Percentiles rank a stretch among this genome's conserved stretches.
phyloP scores from a whole-genome alignment of 2,888 invertebrate species.

The Thereva nobilitata region DNA sequence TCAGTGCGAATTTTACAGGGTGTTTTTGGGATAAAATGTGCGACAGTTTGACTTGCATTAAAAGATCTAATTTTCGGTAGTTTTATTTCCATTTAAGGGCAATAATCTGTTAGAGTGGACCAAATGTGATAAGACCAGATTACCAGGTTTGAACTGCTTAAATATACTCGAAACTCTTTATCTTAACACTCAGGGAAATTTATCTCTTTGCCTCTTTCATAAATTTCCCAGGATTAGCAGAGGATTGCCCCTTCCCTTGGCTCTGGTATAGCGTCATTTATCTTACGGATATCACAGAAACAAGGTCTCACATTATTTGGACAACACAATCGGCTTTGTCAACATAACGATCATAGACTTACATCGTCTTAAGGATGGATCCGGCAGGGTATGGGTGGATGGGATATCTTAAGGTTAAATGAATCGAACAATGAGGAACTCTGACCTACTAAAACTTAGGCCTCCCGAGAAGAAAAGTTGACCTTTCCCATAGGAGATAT shows the following conservation, averaged over 20 bases:
- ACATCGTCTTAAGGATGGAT: slow-evolving; percentile 20
- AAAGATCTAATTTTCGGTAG: too few relatives aligned
- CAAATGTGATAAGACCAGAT: too few relatives aligned
- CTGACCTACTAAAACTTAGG: slow-evolving; percentile 25
- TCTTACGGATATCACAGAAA: slow-evolving; percentile 21
- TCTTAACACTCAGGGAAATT: too few relatives aligned
- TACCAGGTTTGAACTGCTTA: too few relatives aligned
- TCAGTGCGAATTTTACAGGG: too few relatives aligned
- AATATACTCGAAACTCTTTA: too few relatives aligned
- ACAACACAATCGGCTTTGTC: slow-evolving; percentile 37
- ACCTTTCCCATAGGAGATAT: slow-evolving; percentile 26
- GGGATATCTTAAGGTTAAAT: slow-evolving; percentile 26
- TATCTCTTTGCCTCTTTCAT: too few relatives aligned
- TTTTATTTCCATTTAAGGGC: too few relatives aligned
- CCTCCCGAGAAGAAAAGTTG: slow-evolving; percentile 7
- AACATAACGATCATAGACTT: slow-evolving; percentile 34
- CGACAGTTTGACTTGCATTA: too few relatives aligned
- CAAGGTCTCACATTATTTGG: slow-evolving; percentile 31
- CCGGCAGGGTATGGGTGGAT: neutral
- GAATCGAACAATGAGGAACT: slow-evolving; percentile 37
- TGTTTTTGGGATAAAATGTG: too few relatives aligned
- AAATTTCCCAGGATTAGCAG: slow-evolving; percentile 8
- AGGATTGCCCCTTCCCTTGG: slow-evolving; percentile 1
- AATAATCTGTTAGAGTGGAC: too few relatives aligned
- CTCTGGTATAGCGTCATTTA: slow-evolving; percentile 20